Evolutionary conservation across 2,888 invertebrate species (phyloP).

Genomic region (Anthoptus insignis): DNA sequence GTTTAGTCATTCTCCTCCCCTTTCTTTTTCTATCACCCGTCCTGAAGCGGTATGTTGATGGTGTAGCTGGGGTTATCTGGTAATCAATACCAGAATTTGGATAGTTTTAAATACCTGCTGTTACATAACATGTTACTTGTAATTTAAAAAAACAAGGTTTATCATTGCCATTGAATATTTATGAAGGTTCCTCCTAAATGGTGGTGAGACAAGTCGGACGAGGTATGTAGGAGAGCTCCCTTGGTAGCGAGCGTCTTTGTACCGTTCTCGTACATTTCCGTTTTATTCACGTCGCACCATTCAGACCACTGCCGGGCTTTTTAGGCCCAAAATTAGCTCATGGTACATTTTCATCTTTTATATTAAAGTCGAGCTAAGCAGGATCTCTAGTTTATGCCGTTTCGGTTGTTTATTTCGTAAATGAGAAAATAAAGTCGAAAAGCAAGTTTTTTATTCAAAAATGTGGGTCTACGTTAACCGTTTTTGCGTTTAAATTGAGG

Average conservation of each 20-base stretch:
- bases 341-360: conserved; percentile 19
- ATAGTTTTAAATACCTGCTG: too few species aligned
- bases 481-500: neutral
- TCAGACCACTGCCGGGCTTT: conserved; percentile 35
- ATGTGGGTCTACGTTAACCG: neutral
- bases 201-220: conserved; percentile 28
- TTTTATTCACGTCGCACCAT: conserved; percentile 42
- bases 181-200: too few species aligned
- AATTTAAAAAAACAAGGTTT: too few species aligned
- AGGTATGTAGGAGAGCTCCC: conserved; percentile 44
- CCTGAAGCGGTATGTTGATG: too few species aligned
- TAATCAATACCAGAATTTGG: too few species aligned
- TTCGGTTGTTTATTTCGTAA: neutral
- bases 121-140: too few species aligned
- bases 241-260: conserved; percentile 40
- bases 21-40: too few species aligned
- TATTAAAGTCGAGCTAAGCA: conserved; percentile 8
- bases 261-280: conserved; percentile 39
- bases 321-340: conserved; percentile 34
- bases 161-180: too few species aligned
- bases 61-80: too few species aligned
- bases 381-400: neutral
- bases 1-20: too few species aligned
- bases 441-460: neutral
- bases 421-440: neutral